Percentiles rank a stretch among this genome's conserved stretches.
Conservation (phyloP, 2,888 invertebrate species). For the Zele albiditarsus region DNA sequence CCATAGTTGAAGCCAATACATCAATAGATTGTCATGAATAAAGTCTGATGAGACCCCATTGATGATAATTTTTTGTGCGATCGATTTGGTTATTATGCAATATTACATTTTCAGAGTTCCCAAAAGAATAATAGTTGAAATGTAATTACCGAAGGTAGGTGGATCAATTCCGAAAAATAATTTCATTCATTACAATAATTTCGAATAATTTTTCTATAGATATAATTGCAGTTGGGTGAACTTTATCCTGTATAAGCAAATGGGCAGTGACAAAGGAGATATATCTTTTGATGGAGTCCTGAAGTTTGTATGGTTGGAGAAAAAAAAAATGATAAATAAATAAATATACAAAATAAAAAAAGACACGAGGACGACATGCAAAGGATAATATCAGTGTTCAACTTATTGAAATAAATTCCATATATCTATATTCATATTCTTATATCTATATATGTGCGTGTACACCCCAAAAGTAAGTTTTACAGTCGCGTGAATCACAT, state of each 20-base stretch:
- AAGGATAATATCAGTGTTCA: slow-evolving; percentile 29
- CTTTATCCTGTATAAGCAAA: neutral
- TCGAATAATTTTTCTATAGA: neutral
- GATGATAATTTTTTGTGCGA: no score
- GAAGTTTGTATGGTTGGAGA: neutral
- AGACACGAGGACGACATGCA: neutral
- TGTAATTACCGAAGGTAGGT: neutral
- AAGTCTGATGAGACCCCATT: no score
- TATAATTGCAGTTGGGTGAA: slow-evolving; percentile 15
- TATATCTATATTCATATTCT: neutral
- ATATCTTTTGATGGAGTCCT: neutral
- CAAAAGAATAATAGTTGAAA: neutral
- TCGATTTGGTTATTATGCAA: no score
- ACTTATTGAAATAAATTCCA: slow-evolving; percentile 11
- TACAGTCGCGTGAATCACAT: slow-evolving; percentile 57
- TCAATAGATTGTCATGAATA: no score
- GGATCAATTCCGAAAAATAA: neutral
- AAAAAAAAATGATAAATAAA: neutral
- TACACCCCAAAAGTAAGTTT: slow-evolving; percentile 4
- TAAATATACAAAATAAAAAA: neutral
- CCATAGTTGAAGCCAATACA: no score
- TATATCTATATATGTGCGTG: neutral
- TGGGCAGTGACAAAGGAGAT: neutral
- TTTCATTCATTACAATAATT: slow-evolving; percentile 2
- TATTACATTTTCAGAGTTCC: neutral